Percentiles rank a stretch among this genome's conserved stretches.
Evolutionary conservation across 2,113 vertebrate genomes (phyloP).

Genomic region (Platanista minor): DNA sequence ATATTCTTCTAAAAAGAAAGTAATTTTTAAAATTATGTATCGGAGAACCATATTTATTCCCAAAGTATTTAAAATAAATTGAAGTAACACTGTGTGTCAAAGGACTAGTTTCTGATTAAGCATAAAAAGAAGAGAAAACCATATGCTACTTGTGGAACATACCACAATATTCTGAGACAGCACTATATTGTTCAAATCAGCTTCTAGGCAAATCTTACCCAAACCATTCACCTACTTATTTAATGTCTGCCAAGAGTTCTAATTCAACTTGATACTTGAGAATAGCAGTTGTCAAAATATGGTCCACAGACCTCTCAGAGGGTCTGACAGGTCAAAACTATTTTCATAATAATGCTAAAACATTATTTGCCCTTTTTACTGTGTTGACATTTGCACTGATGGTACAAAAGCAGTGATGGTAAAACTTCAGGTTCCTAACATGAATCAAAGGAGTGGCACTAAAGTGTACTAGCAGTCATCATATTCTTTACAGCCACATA

Average conservation of each 20-base stretch:
- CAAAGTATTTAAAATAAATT: background rate
- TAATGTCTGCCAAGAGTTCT: background rate
- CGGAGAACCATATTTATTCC: background rate
- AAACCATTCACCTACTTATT: background rate
- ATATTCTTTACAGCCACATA: background rate
- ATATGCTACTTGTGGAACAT: background rate
- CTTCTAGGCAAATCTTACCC: background rate
- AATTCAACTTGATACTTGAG: background rate
- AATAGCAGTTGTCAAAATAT: background rate
- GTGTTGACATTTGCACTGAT: background rate
- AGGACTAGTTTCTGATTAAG: background rate
- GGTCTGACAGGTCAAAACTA: background rate
- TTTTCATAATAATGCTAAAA: background rate
- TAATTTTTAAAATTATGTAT: background rate
- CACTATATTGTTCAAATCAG: background rate
- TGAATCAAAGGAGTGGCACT: background rate
- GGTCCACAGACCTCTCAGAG: background rate
- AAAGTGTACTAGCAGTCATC: background rate
- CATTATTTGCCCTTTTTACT: background rate
- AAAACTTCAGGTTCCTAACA: background rate
- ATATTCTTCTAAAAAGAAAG: background rate
- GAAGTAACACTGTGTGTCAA: background rate
- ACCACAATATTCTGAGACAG: background rate
- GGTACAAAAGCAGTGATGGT: background rate
- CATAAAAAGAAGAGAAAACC: background rate